These are phyloP conservation scores for Dasysyrphus tricinctus DNA, from an alignment of 2,888 invertebrate species.

Conservation along the genomic window DNA sequence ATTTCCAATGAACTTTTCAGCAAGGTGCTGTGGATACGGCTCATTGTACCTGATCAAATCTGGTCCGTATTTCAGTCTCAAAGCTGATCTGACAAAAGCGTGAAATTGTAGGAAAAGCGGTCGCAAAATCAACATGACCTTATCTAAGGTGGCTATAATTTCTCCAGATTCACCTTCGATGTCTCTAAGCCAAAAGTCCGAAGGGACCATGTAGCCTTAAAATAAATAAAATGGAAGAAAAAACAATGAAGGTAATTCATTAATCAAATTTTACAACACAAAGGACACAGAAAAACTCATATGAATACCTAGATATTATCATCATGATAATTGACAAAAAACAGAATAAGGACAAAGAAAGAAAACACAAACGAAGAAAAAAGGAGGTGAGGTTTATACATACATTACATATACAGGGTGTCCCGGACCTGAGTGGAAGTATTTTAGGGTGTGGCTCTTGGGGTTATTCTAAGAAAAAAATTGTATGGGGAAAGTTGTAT, in stretches of 20 bases:
- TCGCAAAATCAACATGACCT: constrained; percentile 77
- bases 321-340: no score
- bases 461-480: no score
- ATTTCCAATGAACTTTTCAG: constrained; percentile 81
- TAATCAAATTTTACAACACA: neutral
- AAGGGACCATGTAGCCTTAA: constrained; percentile 80
- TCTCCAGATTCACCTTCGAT: constrained; percentile 84
- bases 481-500: no score
- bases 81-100: constrained; percentile 79
- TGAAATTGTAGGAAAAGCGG: constrained; percentile 81
- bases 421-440: no score
- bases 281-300: no score
- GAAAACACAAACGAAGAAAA: no score
- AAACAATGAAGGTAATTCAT: neutral
- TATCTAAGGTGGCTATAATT: constrained; percentile 78
- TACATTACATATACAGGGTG: no score
- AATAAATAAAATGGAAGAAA: neutral
- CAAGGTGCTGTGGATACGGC: constrained; percentile 81
- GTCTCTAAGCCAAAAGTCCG: constrained; percentile 88
- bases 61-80: constrained; percentile 79
- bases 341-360: no score
- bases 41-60: constrained; percentile 76
- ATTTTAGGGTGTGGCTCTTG: no score
- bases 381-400: no score
- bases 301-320: no score